phyloP scores from a whole-genome alignment of 2,113 vertebrate species.

The Scortum barcoo region DNA sequence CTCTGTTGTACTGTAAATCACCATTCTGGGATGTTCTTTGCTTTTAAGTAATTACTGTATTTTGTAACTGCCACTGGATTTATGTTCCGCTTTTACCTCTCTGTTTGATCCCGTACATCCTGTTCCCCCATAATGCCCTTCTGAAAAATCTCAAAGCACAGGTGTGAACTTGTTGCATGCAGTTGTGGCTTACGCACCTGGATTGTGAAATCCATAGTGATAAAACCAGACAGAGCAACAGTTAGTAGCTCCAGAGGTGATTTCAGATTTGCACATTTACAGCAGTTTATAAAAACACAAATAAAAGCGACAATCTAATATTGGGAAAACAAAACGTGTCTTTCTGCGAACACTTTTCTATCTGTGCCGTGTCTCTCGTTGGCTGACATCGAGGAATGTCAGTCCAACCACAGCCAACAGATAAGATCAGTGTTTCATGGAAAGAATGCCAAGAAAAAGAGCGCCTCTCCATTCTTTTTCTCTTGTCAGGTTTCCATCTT shows the following conservation, averaged over 20 bases:
- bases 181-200: not conserved
- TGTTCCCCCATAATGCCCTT: not conserved
- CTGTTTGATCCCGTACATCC: not conserved
- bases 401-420: not conserved
- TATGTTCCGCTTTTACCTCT: not conserved
- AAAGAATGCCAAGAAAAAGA: not conserved
- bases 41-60: not conserved
- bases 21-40: not conserved
- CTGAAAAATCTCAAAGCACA: not conserved
- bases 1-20: not conserved
- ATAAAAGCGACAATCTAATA: not conserved
- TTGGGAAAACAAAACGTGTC: too few relatives aligned
- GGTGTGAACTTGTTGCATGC: constrained; percentile 43
- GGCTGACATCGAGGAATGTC: constrained; percentile 16
- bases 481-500: not conserved
- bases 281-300: not conserved
- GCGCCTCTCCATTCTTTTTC: not conserved
- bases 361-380: not conserved
- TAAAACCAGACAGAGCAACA: not conserved
- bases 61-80: not conserved
- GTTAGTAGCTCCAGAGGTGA: not conserved
- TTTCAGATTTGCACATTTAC: not conserved
- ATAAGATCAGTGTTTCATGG: constrained; percentile 38
- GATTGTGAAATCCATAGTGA: constrained; percentile 1
- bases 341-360: not conserved